Evolutionary conservation across 2,888 invertebrate genomes (phyloP).

Genomic region (Rutpela maculata): DNA sequence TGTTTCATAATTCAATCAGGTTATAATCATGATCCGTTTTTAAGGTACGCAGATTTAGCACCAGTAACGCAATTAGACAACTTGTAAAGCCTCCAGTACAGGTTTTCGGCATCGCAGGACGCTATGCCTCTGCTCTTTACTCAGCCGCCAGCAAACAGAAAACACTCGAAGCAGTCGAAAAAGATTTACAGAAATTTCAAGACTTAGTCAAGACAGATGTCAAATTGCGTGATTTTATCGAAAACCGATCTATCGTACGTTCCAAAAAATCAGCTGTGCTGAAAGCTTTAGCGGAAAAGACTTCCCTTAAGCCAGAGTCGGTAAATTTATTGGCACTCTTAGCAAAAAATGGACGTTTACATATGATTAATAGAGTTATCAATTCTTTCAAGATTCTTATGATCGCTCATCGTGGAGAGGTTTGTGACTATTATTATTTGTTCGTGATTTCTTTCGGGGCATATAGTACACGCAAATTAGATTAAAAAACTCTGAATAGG

Average conservation of each 20-base stretch:
- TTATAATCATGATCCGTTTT: constrained; percentile 53
- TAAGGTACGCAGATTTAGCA: constrained; percentile 78
- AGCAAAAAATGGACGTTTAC: constrained; percentile 96
- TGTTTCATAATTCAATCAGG: constrained; percentile 50
- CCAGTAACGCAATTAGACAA: constrained; percentile 74
- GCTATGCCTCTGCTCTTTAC: constrained; percentile 96
- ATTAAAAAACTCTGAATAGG: too few relatives aligned
- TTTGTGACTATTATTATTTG: background rate
- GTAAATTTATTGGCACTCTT: constrained; percentile 86
- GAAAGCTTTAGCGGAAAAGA: constrained; percentile 74
- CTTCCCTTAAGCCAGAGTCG: constrained; percentile 81
- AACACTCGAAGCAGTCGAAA: constrained; percentile 91
- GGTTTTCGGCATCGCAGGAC: constrained; percentile 96
- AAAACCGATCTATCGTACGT: constrained; percentile 91
- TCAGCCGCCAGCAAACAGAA: constrained; percentile 96
- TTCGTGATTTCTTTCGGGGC: too few relatives aligned
- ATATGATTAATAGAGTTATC: constrained; percentile 86
- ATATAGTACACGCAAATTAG: too few relatives aligned
- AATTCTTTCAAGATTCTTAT: constrained; percentile 92
- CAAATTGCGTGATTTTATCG: constrained; percentile 86
- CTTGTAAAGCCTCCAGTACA: constrained; percentile 89
- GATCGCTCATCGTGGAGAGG: constrained; percentile 97
- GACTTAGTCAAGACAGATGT: constrained; percentile 83
- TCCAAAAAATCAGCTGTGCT: constrained; percentile 85
- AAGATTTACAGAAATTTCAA: constrained; percentile 88